phyloP scores from a whole-genome alignment of 2,888 invertebrate species.

The Euproctis similis region DNA sequence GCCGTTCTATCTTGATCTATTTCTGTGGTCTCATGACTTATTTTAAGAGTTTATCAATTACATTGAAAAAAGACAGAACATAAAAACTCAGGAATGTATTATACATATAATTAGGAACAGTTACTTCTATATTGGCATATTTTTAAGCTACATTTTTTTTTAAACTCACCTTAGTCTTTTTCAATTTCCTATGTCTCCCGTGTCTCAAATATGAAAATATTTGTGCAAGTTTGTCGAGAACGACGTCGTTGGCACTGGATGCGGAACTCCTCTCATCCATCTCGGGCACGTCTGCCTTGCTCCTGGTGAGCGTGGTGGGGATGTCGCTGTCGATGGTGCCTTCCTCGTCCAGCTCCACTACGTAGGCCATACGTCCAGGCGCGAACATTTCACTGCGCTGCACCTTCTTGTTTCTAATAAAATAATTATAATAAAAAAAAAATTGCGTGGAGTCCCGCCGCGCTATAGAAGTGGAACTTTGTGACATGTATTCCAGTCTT shows the following conservation, averaged over 20 bases:
- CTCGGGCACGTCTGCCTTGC: constrained; percentile 92
- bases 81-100: too few species aligned
- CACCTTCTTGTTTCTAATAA: constrained; percentile 80
- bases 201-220: constrained; percentile 96
- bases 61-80: too few species aligned
- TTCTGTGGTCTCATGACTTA: too few species aligned
- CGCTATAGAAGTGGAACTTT: too few species aligned
- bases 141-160: too few species aligned
- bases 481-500: too few species aligned
- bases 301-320: constrained; percentile 95
- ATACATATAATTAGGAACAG: too few species aligned
- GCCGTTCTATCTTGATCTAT: too few species aligned
- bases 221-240: constrained; percentile 97
- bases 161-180: constrained; percentile 84
- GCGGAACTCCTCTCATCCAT: constrained; percentile 73
- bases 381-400: constrained; percentile 93
- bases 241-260: constrained; percentile 83
- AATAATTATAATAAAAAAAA: too few species aligned
- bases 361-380: constrained; percentile 98
- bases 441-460: too few species aligned
- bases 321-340: constrained; percentile 83
- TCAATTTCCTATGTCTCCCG: constrained; percentile 84
- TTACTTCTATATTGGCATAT: too few species aligned
- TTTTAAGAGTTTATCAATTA: too few species aligned
- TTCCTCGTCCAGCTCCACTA: constrained; percentile 95